A percentile compares a stretch with the other conserved stretches of the same genome.
Conservation (phyloP, 2,888 invertebrate genomes). For the Strigamia transsilvanica region DNA sequence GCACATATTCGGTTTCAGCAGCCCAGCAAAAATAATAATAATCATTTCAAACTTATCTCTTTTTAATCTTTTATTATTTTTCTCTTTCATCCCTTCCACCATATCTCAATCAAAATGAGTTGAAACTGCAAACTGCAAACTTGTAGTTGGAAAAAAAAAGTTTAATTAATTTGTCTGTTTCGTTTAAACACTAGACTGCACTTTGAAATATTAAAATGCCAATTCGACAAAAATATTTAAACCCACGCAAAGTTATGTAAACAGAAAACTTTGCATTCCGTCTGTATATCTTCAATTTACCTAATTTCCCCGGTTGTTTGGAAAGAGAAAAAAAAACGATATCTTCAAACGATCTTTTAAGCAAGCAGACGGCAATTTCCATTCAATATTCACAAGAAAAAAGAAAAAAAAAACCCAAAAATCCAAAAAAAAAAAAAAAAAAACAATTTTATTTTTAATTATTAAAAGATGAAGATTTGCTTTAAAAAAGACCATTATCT, state of each 20-base stretch:
- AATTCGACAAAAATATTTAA: neutral
- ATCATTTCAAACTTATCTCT: neutral
- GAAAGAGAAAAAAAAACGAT: too few species aligned
- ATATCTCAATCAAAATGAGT: neutral
- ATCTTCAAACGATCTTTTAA: neutral
- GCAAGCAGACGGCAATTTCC: neutral
- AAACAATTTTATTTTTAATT: neutral
- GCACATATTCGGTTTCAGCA: neutral
- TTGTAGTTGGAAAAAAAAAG: neutral
- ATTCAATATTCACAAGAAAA: too few species aligned
- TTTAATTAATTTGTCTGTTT: slow-evolving; percentile 27
- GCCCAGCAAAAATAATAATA: neutral
- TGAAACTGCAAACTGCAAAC: neutral
- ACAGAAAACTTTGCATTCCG: neutral
- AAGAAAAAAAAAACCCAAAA: too few species aligned
- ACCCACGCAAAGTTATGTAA: neutral
- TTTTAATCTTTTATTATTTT: slow-evolving; percentile 9
- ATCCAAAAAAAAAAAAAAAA: too few species aligned
- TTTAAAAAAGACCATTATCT: slow-evolving; percentile 5
- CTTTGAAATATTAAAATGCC: neutral
- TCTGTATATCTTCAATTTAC: neutral
- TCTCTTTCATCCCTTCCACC: neutral
- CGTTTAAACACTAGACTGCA: neutral
- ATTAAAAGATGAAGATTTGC: slow-evolving; percentile 21
- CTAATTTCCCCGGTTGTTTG: neutral